Evolutionary conservation across 2,113 vertebrate genomes (phyloP).

Genomic region (Indri indri): DNA sequence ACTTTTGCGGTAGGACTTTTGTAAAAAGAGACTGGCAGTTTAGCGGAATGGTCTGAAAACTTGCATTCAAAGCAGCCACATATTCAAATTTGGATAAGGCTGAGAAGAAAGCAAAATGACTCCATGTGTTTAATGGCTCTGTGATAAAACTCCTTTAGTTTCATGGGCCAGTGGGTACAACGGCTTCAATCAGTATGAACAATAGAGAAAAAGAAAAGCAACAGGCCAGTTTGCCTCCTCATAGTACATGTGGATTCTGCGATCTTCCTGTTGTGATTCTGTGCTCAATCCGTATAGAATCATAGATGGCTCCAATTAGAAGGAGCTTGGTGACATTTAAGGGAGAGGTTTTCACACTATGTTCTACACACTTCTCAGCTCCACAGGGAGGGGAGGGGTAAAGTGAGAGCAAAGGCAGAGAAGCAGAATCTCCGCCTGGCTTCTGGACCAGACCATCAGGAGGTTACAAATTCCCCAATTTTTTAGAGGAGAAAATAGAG

Average conservation of each 20-base stretch:
- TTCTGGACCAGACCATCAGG: not conserved
- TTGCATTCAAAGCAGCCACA: not conserved
- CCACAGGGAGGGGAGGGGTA: too few relatives aligned
- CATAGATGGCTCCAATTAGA: not conserved
- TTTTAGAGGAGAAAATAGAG: not conserved
- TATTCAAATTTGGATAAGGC: conserved; percentile 39
- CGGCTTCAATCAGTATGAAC: not conserved
- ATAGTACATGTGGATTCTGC: not conserved
- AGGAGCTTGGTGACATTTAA: not conserved
- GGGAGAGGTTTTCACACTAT: not conserved
- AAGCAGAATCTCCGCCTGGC: too few relatives aligned
- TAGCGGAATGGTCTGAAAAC: conserved; percentile 16
- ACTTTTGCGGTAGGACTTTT: conserved; percentile 36
- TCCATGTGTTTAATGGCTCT: not conserved
- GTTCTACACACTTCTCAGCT: not conserved
- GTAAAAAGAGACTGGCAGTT: conserved; percentile 3
- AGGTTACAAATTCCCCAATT: not conserved
- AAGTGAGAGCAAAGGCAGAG: not conserved
- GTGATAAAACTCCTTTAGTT: conserved; percentile 13
- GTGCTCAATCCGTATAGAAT: not conserved
- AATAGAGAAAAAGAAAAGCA: not conserved
- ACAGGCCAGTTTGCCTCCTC: not conserved
- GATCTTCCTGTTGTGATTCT: not conserved
- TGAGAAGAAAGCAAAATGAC: conserved; percentile 25
- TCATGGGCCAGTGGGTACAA: not conserved